Evolutionary conservation across 2,113 vertebrate species (phyloP).

Genomic region (Glaucidium brasilianum): DNA sequence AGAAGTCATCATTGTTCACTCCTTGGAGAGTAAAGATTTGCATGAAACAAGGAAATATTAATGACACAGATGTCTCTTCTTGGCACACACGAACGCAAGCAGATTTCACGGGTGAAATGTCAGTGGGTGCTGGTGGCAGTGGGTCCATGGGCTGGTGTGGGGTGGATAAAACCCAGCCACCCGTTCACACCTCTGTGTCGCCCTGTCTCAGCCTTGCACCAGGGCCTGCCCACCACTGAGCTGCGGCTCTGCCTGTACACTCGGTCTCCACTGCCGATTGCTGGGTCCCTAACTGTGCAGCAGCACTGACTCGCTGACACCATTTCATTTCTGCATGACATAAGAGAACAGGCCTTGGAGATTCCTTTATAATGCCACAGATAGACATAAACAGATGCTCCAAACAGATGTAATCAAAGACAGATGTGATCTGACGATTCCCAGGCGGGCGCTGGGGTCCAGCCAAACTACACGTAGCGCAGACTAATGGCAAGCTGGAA

Average conservation of each 20-base stretch:
- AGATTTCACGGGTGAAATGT: not conserved
- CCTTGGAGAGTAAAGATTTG: not conserved
- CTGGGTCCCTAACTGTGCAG: not conserved
- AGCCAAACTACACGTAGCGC: not conserved
- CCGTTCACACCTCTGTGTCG: fast-evolving
- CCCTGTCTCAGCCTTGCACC: fast-evolving
- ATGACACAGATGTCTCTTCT: not conserved
- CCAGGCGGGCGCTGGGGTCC: not conserved
- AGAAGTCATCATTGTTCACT: not conserved
- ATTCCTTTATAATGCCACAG: constrained; percentile 18
- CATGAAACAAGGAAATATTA: not conserved
- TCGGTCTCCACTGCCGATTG: fast-evolving
- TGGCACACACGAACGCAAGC: fast-evolving
- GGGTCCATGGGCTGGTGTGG: fast-evolving
- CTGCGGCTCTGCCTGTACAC: fast-evolving
- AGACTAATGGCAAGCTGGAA: not conserved
- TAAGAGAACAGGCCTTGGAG: not conserved
- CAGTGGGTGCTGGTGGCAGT: no score
- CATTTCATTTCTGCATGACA: not conserved
- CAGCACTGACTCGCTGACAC: not conserved
- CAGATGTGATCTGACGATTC: constrained; percentile 44
- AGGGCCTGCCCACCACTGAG: fast-evolving
- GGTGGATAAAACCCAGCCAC: not conserved
- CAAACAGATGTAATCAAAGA: constrained; percentile 25
- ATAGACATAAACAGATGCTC: constrained; percentile 40